phyloP scores from a whole-genome alignment of 2,113 vertebrate genomes.

The Podarcis raffonei region DNA sequence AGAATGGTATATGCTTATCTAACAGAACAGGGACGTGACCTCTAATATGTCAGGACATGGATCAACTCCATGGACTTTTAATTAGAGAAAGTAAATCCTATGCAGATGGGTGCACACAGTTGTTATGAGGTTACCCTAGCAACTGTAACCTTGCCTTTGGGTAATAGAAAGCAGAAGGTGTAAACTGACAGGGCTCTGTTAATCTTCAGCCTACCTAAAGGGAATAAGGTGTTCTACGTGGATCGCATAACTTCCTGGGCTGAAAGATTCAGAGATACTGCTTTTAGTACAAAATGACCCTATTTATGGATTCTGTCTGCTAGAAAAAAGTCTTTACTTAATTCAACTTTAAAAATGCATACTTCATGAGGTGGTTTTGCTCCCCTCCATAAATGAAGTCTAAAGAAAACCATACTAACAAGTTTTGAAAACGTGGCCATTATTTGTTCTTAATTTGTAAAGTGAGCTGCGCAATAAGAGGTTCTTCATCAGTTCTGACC shows the following conservation, averaged over 20 bases:
- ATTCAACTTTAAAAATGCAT: neutral
- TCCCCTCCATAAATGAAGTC: neutral
- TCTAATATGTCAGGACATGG: neutral
- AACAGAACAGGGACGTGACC: neutral
- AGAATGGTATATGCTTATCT: neutral
- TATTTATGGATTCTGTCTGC: neutral
- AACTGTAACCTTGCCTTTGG: constrained; percentile 23
- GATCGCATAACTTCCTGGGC: neutral
- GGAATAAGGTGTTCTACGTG: constrained; percentile 18
- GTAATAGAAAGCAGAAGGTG: constrained; percentile 10
- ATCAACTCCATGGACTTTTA: neutral
- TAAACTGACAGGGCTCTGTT: constrained; percentile 22
- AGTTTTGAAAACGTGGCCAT: neutral
- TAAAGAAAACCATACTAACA: neutral
- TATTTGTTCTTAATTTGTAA: neutral
- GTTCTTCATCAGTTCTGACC: neutral
- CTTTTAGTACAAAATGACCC: neutral
- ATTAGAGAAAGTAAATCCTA: constrained; percentile 25
- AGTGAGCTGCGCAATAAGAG: no score
- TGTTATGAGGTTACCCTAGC: neutral
- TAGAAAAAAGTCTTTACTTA: neutral
- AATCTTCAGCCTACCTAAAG: neutral
- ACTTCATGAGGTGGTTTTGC: neutral
- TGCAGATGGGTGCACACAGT: neutral
- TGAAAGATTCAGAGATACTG: neutral